These are phyloP conservation scores for Embidobia sp. DNA, from an alignment of 2,888 invertebrate genomes.

Conservation along the genomic window DNA sequence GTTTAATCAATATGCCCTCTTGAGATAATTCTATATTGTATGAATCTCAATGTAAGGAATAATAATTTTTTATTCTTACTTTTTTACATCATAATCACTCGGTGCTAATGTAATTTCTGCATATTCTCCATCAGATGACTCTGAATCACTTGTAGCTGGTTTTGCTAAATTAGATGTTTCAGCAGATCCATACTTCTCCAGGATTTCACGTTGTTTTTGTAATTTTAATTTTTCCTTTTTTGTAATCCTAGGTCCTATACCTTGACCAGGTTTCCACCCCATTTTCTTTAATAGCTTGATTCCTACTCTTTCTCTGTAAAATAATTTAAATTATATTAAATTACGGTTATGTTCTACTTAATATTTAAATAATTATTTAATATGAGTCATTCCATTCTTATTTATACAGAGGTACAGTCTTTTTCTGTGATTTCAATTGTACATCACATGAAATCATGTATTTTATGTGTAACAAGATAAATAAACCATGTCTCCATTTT, in stretches of 20 bases:
- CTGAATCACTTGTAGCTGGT: constrained; percentile 72
- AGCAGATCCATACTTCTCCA: constrained; percentile 83
- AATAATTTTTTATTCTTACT: constrained; percentile 74
- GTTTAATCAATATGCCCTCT: too few relatives aligned
- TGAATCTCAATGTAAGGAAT: too few relatives aligned
- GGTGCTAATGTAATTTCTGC: constrained; percentile 88
- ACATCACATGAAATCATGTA: too few relatives aligned
- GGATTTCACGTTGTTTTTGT: constrained; percentile 71
- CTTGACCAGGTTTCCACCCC: constrained; percentile 96
- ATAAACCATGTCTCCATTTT: too few relatives aligned
- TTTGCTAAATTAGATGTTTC: constrained; percentile 74
- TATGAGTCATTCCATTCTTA: too few relatives aligned
- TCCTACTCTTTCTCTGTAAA: constrained; percentile 91
- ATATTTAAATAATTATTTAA: too few relatives aligned
- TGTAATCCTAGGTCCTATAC: constrained; percentile 86
- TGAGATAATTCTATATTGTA: too few relatives aligned
- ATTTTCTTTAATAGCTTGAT: constrained; percentile 92
- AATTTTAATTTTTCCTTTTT: constrained; percentile 79
- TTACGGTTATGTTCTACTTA: too few relatives aligned
- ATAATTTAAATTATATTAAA: constrained; percentile 22
- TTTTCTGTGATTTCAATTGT: too few relatives aligned
- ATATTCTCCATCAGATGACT: constrained; percentile 83
- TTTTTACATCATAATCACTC: constrained; percentile 90
- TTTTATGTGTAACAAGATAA: too few relatives aligned
- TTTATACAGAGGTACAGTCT: too few relatives aligned